A percentile compares a stretch with the other conserved stretches of the same genome.
These are phyloP conservation scores for Dolichallabes microphthalmus DNA, from an alignment of 2,113 vertebrate species.

Conservation along the genomic window DNA sequence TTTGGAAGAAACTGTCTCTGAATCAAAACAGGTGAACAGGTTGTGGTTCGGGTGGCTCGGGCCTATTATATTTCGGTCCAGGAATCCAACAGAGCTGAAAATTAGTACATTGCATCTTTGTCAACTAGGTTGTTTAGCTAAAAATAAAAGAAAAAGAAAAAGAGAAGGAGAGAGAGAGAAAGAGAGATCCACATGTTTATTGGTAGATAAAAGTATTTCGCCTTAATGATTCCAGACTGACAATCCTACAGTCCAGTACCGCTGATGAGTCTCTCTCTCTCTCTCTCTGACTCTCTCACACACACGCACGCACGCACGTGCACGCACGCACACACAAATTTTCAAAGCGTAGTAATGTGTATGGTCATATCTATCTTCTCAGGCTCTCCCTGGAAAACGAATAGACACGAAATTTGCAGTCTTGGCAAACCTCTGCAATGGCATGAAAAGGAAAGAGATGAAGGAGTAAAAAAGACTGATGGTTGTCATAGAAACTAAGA, in stretches of 20 bases:
- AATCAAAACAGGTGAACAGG: background rate
- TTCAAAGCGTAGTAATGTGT: slow-evolving; percentile 34
- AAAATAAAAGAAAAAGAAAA: background rate
- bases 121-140: background rate
- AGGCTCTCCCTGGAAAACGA: slow-evolving; percentile 7
- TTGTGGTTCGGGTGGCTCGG: background rate
- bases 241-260: slow-evolving; percentile 1
- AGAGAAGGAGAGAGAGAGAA: slow-evolving; percentile 19
- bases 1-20: background rate
- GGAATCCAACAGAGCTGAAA: background rate
- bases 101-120: background rate
- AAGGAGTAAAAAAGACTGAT: slow-evolving; percentile 19
- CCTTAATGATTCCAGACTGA: slow-evolving; percentile 31
- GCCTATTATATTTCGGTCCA: background rate
- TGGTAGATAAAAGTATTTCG: background rate
- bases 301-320: no score
- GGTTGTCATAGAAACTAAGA: slow-evolving; percentile 33
- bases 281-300: background rate
- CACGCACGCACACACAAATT: background rate
- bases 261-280: slow-evolving; percentile 37
- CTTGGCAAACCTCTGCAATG: slow-evolving; percentile 32
- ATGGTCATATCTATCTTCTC: slow-evolving; percentile 15
- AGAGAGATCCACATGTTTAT: background rate
- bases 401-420: slow-evolving; percentile 40
- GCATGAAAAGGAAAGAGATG: slow-evolving; percentile 13